Conservation (phyloP, 2,888 invertebrate species). For the Serripes groenlandicus region DNA sequence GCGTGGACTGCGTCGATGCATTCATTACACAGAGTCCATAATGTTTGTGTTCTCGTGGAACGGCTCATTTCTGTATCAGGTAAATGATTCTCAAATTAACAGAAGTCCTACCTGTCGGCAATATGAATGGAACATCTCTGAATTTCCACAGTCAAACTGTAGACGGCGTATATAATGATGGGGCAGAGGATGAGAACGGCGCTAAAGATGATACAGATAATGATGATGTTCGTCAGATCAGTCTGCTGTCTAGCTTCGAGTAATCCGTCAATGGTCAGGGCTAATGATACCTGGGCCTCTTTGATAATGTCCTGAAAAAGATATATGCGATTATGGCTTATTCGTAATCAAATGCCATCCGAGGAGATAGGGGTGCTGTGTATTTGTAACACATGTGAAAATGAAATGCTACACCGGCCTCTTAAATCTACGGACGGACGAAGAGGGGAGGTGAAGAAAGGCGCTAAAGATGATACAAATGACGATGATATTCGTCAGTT, state of each 20-base stretch:
- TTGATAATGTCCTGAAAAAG: constrained; percentile 63
- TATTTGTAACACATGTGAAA: too few species aligned
- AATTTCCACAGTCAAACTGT: constrained; percentile 79
- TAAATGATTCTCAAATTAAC: too few species aligned
- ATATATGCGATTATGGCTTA: too few species aligned
- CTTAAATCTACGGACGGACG: too few species aligned
- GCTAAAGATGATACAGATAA: constrained; percentile 78
- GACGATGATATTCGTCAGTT: constrained; percentile 75
- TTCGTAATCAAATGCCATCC: too few species aligned
- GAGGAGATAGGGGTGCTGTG: too few species aligned
- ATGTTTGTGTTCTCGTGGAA: too few species aligned
- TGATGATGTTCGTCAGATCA: constrained; percentile 76
- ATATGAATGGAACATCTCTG: constrained; percentile 80
- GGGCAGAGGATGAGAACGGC: constrained; percentile 78
- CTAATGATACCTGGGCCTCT: constrained; percentile 67
- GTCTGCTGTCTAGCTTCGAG: constrained; percentile 66
- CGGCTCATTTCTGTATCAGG: too few species aligned
- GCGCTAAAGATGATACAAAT: constrained; percentile 77
- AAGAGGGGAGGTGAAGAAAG: constrained; percentile 78
- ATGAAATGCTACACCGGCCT: too few species aligned
- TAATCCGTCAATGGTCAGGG: constrained; percentile 63
- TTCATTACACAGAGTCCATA: too few species aligned
- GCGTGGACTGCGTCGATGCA: too few species aligned
- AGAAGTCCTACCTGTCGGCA: constrained; percentile 79
- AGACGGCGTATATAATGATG: constrained; percentile 79